phyloP scores from a whole-genome alignment of 2,113 vertebrate species.

The Amazona vittata region DNA sequence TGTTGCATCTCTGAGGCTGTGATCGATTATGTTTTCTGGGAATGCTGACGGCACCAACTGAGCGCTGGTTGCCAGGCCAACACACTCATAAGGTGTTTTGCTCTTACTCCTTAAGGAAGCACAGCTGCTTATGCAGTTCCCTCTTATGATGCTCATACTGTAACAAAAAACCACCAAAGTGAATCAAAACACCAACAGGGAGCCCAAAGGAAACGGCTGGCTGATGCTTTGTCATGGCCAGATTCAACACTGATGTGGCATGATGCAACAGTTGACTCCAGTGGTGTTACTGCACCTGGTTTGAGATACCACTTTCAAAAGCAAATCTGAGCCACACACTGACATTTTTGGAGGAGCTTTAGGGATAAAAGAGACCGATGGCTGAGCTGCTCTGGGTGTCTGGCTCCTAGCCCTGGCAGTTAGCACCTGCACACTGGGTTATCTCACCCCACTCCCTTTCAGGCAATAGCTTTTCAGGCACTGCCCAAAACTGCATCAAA shows the following conservation, averaged over 20 bases:
- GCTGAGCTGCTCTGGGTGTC: neutral
- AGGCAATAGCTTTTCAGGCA: neutral
- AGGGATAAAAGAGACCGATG: neutral
- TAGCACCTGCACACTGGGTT: neutral
- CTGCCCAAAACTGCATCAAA: neutral
- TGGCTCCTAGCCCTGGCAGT: neutral
- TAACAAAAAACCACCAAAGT: neutral
- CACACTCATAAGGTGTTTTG: neutral
- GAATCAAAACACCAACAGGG: neutral
- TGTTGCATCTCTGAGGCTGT: neutral
- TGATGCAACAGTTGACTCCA: fast-evolving
- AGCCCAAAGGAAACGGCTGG: neutral
- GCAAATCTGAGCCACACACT: neutral
- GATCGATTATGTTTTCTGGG: neutral
- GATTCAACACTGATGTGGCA: fast-evolving
- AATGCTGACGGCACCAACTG: neutral
- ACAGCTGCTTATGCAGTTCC: neutral
- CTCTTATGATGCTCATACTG: neutral
- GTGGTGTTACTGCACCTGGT: neutral
- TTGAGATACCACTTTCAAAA: neutral
- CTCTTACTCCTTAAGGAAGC: neutral
- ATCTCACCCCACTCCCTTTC: neutral
- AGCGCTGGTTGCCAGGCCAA: slow-evolving; percentile 41
- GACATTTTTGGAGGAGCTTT: neutral
- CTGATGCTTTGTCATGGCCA: neutral